Evolutionary conservation across 1,140 invertebrate species (phyloP).

Genomic region (Drosophila burlai): DNA sequence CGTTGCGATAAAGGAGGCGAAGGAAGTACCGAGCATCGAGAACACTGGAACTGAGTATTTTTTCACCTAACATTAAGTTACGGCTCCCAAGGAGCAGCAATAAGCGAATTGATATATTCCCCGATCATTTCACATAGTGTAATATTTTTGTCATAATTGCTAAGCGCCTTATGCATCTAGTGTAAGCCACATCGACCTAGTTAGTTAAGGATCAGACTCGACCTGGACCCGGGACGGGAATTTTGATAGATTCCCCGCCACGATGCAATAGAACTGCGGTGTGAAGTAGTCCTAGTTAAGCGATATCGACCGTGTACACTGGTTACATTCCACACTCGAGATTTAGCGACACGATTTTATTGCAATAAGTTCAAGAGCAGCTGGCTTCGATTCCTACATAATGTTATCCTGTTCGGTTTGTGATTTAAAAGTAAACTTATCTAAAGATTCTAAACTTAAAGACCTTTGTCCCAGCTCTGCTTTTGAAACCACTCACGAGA

Average conservation of each 20-base stretch:
- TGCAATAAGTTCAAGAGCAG: constrained; percentile 26
- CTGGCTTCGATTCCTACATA: constrained; percentile 37
- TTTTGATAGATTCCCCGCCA: constrained; percentile 44
- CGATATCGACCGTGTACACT: constrained; percentile 30
- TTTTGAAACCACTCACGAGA: constrained; percentile 11
- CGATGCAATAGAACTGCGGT: constrained; percentile 44
- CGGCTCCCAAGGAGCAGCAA: constrained; percentile 80
- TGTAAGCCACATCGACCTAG: constrained; percentile 31
- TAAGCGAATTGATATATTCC: constrained; percentile 60
- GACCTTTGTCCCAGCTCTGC: constrained; percentile 8
- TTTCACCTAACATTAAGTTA: constrained; percentile 74
- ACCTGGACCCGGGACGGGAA: constrained; percentile 16
- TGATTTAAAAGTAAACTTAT: constrained; percentile 40
- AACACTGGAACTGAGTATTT: constrained; percentile 82
- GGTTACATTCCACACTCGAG: constrained; percentile 40
- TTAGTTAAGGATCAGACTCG: constrained; percentile 40
- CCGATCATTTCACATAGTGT: constrained; percentile 62
- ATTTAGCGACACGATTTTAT: constrained; percentile 27
- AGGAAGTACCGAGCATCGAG: constrained; percentile 60
- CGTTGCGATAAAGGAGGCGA: background rate
- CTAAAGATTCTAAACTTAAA: constrained; percentile 7
- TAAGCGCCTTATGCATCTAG: constrained; percentile 55
- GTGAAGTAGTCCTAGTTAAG: constrained; percentile 55
- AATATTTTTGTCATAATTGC: constrained; percentile 75
- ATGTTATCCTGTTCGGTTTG: constrained; percentile 27